Evolutionary conservation across 2,797 vertebrate genomes (phyloP).

Genomic region (Hephaestus fuliginosus): DNA sequence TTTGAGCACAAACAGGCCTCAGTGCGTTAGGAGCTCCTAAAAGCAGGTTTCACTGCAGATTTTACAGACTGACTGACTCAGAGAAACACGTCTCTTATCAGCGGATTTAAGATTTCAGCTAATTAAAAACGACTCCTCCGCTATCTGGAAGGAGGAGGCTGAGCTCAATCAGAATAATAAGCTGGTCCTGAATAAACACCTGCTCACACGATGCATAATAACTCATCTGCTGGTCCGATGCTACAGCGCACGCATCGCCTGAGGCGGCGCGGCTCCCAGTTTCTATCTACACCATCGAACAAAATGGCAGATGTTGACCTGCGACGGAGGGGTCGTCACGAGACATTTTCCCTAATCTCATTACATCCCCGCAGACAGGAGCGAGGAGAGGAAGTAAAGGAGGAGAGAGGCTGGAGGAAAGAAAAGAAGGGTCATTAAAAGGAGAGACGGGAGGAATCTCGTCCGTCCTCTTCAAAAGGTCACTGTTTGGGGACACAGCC

Average conservation of each 20-base stretch:
- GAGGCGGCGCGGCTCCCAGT: not conserved
- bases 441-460: constrained; percentile 42
- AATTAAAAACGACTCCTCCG: constrained; percentile 1
- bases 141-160: not conserved
- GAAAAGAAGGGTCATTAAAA: constrained; percentile 44
- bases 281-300: constrained; percentile 28
- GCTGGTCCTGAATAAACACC: not conserved
- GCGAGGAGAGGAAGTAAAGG: constrained; percentile 29
- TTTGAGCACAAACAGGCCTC: not conserved
- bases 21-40: not conserved
- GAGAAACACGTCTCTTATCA: not conserved
- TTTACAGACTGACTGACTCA: not conserved
- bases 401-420: constrained; percentile 18
- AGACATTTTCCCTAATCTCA: constrained; percentile 55
- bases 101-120: constrained; percentile 11
- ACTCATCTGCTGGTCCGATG: not conserved
- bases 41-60: not conserved
- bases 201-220: not conserved
- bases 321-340: constrained; percentile 30
- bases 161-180: not conserved
- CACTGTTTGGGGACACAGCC: not conserved
- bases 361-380: constrained; percentile 28
- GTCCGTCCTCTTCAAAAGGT: constrained; percentile 29
- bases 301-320: constrained; percentile 60
- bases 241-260: not conserved